Evolutionary conservation across 2,113 vertebrate genomes (phyloP), one percentile per base, ranked within the genome.

Genomic region (Festucalex cinctus): DNA sequence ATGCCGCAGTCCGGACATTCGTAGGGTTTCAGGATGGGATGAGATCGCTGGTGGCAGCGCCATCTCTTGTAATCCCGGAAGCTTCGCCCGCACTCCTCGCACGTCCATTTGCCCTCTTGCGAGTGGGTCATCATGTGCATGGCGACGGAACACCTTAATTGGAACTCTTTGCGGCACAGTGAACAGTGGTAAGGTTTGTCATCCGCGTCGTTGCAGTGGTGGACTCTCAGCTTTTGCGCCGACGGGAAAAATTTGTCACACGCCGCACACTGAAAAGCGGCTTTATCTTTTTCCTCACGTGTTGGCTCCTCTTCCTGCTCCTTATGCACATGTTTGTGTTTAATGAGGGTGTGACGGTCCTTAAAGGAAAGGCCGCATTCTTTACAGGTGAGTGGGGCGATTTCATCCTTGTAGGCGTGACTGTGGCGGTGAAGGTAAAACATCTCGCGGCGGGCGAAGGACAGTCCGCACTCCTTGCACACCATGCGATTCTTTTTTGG

Each of bases 1-100:
- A 94, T 92, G 6, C 93, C 94, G 0, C 95, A 95, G 2, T 95
- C 94, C 0, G 90, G 81, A 65, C 95, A 96, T 43, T 90, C 84
- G 2, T 93, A 94, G 14, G 94, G 94, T 3, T 93, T 94, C 32
- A 95, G 92, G 0, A 91, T 93, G 0, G 91, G 84, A 74, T 97
- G 95, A 48, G 93, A 88, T 0, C 93, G 91, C 24, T 91, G 91
- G 67, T 97, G 95, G 60, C 85, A 73, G 8, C 91, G 88, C 79
- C 95, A 81, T 0, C 91, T 88, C 0, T 80, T 83, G 37, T 82
- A 83, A 83, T 91, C 91, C 2, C 90, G 89, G 82, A 95, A 95
- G 1, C 85, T 89, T 24, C 94, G 94, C 65, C 91, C 91, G 51
- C 95, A 96, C 75, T 94, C 94, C 0, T 86, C 89, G 32, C 95